Conservation (phyloP, 2,797 vertebrate genomes). For the Pseudomugil tenellus region DNA sequence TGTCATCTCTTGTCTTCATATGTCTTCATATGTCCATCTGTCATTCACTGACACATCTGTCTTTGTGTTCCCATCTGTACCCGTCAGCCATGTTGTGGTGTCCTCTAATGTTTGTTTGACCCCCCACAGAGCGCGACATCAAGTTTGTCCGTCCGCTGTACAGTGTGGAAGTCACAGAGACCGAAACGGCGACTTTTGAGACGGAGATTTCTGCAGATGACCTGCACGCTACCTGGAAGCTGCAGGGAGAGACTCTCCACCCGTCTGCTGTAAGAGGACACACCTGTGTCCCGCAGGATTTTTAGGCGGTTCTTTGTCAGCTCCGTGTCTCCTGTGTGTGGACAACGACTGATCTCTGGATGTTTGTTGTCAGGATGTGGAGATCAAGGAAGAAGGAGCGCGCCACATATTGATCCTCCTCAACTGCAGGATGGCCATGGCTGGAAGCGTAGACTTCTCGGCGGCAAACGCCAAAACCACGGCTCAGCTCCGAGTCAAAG, state of each 20-base stretch:
- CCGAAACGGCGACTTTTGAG: slow-evolving; percentile 93
- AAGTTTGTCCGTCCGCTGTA: slow-evolving; percentile 90
- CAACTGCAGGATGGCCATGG: slow-evolving; percentile 91
- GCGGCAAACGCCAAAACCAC: slow-evolving; percentile 94
- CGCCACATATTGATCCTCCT: slow-evolving; percentile 89
- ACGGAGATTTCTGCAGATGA: slow-evolving; percentile 95
- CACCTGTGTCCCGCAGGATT: not conserved
- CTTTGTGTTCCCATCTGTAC: not conserved
- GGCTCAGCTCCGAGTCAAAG: slow-evolving; percentile 96
- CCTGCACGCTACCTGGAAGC: slow-evolving; percentile 92
- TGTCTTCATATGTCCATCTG: slow-evolving; percentile 2
- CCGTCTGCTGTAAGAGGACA: slow-evolving; percentile 87
- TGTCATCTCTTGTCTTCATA: not conserved
- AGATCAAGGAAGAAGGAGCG: slow-evolving; percentile 94
- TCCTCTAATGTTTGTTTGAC: slow-evolving; percentile 24
- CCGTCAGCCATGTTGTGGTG: not conserved
- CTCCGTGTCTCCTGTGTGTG: not conserved
- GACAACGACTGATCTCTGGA: not conserved
- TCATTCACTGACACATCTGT: not conserved
- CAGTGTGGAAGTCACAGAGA: slow-evolving; percentile 96
- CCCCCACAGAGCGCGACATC: slow-evolving; percentile 91
- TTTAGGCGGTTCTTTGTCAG: not conserved
- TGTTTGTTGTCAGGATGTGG: slow-evolving; percentile 87
- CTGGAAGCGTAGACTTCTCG: slow-evolving; percentile 91
- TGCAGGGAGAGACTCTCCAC: slow-evolving; percentile 91